A percentile compares a stretch with the other conserved stretches of the same genome.
These are phyloP conservation scores for Acropternis orthonyx DNA, from an alignment of 2,797 vertebrate genomes.

Conservation along the genomic window DNA sequence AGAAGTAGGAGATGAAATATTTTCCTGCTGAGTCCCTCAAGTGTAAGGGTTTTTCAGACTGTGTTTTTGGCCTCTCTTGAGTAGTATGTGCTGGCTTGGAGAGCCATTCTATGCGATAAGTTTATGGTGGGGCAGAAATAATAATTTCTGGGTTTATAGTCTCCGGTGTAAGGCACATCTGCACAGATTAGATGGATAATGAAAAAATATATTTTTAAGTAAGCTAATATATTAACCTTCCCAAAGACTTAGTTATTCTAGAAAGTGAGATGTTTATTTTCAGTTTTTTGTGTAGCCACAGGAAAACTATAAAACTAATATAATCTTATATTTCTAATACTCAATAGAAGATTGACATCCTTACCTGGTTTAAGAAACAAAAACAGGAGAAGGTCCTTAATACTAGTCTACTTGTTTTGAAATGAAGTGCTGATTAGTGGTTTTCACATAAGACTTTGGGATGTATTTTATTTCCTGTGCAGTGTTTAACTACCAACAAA, in stretches of 20 bases:
- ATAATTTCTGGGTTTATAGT: neutral
- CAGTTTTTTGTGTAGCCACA: neutral
- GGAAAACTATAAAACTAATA: neutral
- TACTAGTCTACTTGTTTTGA: neutral
- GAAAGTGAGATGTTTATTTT: neutral
- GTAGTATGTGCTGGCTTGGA: neutral
- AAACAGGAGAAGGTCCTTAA: neutral
- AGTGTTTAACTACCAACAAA: neutral
- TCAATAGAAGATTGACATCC: neutral
- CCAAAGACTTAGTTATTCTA: neutral
- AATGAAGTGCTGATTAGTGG: neutral
- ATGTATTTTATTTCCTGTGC: neutral
- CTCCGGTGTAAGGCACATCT: neutral
- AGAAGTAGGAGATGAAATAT: neutral
- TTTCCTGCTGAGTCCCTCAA: neutral
- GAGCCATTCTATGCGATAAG: rapidly evolving
- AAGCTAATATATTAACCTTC: neutral
- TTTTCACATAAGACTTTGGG: neutral
- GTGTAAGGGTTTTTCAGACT: neutral
- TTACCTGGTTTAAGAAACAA: neutral
- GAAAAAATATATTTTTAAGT: neutral
- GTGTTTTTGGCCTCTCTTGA: neutral
- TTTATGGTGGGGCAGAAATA: neutral
- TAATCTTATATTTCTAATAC: neutral
- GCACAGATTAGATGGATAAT: neutral